Evolutionary conservation across 2,888 invertebrate species (phyloP), one percentile per base, ranked within the genome.

Genomic region (Ctena decussata): DNA sequence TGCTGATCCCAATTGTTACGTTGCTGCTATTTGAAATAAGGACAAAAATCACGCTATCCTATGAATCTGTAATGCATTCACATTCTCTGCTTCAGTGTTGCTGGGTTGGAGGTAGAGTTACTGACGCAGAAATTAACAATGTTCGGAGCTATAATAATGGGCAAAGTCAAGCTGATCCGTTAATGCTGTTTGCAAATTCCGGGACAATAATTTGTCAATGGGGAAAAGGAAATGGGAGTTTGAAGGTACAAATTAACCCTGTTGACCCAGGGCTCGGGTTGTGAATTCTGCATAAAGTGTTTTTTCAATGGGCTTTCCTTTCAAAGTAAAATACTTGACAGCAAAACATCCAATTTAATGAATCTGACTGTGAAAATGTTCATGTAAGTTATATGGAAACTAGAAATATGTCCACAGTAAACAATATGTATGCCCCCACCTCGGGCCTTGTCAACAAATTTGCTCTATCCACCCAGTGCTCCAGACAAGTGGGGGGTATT

Each of bases 241-340:
- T 77, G 44, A 71, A 72, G 84, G 80, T 84, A 77, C 84, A 80
- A 84, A 84, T 84, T 84, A 84, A 84, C 80, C 84, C 79, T 32
- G 21, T 65, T 65, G 65, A 65, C 65, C 65, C 12, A 27, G 27
- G 57, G 27, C 57, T 57, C 24, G 27, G 57, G 57, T 57, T 57
- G 57, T 57, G 27, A 27, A 27, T 3, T 57, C 18, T 24, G 57
- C 27, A 27, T 57, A 27, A 57, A 57, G 57, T 57, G 57, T 57
- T 57, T 57, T 57, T 27, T 24, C 27, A 57, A 57, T 57, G 57
- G 27, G 57, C 27, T 57, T 57, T 57, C 57, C 27, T 57, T 57
- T 57, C 24, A 57, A 57, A 24, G 8, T 57, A 57, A 57, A 57
- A 27, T n/a, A 15, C 46, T 46, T 21, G 15, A 46, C 21, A 46